phyloP scores from a whole-genome alignment of 2,113 vertebrate species.

The Nothoprocta perdicaria region DNA sequence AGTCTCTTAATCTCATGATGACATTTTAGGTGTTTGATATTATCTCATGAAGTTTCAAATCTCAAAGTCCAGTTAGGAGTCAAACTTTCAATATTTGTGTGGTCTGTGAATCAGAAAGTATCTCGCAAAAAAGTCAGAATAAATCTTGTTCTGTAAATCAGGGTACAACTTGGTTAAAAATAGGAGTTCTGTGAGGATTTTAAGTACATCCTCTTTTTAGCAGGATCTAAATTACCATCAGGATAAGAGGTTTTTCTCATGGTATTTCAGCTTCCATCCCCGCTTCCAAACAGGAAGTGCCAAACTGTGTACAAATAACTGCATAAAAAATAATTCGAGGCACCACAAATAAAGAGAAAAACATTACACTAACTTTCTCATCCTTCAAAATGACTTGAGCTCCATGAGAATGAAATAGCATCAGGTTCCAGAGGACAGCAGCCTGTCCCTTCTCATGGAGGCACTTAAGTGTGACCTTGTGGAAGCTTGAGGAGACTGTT shows the following conservation, averaged over 20 bases:
- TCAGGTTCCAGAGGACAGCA: slow-evolving; percentile 22
- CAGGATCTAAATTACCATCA: slow-evolving; percentile 42
- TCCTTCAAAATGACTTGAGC: slow-evolving; percentile 23
- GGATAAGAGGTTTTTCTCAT: slow-evolving; percentile 66
- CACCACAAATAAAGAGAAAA: slow-evolving; percentile 60
- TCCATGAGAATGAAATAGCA: slow-evolving; percentile 53
- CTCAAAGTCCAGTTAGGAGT: background rate
- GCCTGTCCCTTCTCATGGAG: slow-evolving; percentile 24
- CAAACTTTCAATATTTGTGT: background rate
- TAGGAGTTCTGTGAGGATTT: background rate
- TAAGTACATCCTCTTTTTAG: slow-evolving; percentile 17
- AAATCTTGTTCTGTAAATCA: background rate
- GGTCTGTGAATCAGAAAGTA: slow-evolving; percentile 20
- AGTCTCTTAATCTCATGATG: background rate
- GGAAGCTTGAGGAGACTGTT: background rate
- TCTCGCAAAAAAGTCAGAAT: background rate
- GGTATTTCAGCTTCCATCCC: slow-evolving; percentile 44
- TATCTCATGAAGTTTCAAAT: background rate
- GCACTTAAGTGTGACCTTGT: background rate
- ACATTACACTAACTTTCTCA: slow-evolving; percentile 58
- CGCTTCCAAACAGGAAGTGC: slow-evolving; percentile 55
- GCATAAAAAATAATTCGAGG: slow-evolving; percentile 50
- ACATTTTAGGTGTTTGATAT: background rate
- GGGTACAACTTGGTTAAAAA: background rate
- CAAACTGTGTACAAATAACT: slow-evolving; percentile 66